Evolutionary conservation across 2,888 invertebrate species (phyloP), one percentile per base, ranked within the genome.

Genomic region (Oscheius sp.): DNA sequence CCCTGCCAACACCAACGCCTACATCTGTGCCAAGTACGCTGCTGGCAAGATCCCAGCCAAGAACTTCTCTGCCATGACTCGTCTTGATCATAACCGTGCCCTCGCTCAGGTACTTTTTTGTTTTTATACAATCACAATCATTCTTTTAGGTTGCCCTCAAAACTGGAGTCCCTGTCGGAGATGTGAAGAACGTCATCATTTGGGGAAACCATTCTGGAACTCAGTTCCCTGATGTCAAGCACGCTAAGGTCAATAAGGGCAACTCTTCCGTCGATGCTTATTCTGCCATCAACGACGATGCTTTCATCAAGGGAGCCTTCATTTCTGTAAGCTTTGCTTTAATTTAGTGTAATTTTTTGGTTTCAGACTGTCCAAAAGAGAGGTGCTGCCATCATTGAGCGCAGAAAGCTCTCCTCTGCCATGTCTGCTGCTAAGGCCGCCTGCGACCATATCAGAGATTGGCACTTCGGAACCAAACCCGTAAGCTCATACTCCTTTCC

Each of bases 181-280:
- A 93, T 88, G 94, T 97, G 0, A 93, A 93, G 87, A 96, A 96
- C 89, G 93, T 96, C 21, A 94, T 96, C 78, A 98, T 99, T 90
- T 99, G 99, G 99, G 99, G 99, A 60, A 99, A 99, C 91, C 99
- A 99, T 90, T 98, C 98, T 0, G 95, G 96, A 4, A 99, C 99
- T 9, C 98, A 99, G 91, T 98, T 94, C 90, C 98, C 99, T 5
- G 99, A 99, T 91, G 94, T 94, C 0, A 92, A 92, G 42, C 90
- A 90, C 79, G 91, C 91, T 50, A 87, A 83, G 59, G 90, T 89
- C 11, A 82, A 66, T 42, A 82, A 89, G 51, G 82, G 80, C 55
- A 81, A 87, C 83, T 57, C 66, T 75, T 81, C 83, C 55, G 65
- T 79, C 47, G 84, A 79, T 65, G 89, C 87, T 4, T 83, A 84